These are phyloP conservation scores for Orchesellides sinensis DNA, from an alignment of 2,888 invertebrate species.

Conservation along the genomic window DNA sequence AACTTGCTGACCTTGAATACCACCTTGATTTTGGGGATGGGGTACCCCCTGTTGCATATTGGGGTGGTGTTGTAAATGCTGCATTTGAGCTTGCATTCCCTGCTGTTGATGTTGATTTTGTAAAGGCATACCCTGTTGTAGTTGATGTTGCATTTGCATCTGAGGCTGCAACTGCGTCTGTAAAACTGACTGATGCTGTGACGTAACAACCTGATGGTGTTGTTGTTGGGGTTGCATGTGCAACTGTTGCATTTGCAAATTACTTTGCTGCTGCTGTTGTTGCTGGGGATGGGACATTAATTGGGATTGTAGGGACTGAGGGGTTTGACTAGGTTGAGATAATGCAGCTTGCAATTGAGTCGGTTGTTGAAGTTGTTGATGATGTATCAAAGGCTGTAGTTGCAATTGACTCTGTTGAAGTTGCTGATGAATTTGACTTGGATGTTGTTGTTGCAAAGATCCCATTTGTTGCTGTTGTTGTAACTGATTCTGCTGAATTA, in stretches of 20 bases:
- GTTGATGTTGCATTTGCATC: constrained; percentile 36
- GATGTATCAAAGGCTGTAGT: constrained; percentile 29
- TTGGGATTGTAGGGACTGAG: constrained; percentile 10
- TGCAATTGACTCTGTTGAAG: constrained; percentile 43
- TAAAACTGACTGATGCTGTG: constrained; percentile 42
- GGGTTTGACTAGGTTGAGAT: constrained; percentile 15
- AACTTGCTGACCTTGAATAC: constrained; percentile 23
- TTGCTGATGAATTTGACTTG: constrained; percentile 45
- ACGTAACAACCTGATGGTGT: background rate
- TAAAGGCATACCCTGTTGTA: constrained; percentile 1
- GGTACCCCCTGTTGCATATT: constrained; percentile 23
- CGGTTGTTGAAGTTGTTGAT: constrained; percentile 41
- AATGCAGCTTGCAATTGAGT: constrained; percentile 47
- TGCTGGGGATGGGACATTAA: constrained; percentile 38
- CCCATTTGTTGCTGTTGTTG: constrained; percentile 52
- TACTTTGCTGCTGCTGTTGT: constrained; percentile 40
- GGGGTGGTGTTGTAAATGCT: constrained; percentile 27
- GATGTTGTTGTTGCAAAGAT: constrained; percentile 49
- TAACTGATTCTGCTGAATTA: constrained; percentile 36
- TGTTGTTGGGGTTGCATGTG: constrained; percentile 35
- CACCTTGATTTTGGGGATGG: constrained; percentile 36
- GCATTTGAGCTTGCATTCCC: constrained; percentile 11
- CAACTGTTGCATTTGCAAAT: constrained; percentile 40
- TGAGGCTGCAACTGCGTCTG: constrained; percentile 47
- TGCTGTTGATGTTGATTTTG: constrained; percentile 34